phyloP scores from a whole-genome alignment of 2,888 invertebrate species.

The Micoletzkya japonica region DNA sequence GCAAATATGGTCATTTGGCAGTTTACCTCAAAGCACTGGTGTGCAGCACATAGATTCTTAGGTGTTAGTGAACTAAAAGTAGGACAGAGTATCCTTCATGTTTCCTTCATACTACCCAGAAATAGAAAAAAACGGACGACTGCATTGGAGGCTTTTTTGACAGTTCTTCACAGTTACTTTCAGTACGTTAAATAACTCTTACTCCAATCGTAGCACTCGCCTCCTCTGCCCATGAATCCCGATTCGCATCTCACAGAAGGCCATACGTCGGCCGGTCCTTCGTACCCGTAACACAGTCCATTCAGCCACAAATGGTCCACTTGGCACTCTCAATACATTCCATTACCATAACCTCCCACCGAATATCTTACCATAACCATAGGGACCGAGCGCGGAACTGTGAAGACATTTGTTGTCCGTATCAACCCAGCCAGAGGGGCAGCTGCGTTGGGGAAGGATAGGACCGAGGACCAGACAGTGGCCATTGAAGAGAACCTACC shows the following conservation, averaged over 20 bases:
- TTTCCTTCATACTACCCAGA: too few species aligned
- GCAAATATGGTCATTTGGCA: neutral
- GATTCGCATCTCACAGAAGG: conserved; percentile 6
- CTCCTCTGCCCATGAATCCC: conserved; percentile 7
- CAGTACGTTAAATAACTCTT: too few species aligned
- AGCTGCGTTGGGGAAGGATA: conserved; percentile 1
- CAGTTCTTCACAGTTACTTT: too few species aligned
- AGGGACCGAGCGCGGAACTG: conserved; percentile 11
- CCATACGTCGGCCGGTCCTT: conserved; percentile 21
- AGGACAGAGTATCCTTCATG: too few species aligned
- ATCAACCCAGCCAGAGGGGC: conserved; percentile 12
- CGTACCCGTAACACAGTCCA: conserved; percentile 12
- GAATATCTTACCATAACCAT: neutral
- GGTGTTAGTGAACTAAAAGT: too few species aligned
- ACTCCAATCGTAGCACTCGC: too few species aligned
- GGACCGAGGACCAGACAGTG: conserved; percentile 19
- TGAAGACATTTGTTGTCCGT: neutral
- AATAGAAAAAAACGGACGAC: too few species aligned
- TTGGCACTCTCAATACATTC: conserved; percentile 12
- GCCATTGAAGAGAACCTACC: too few species aligned
- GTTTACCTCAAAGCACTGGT: neutral
- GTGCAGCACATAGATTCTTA: too few species aligned
- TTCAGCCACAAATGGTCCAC: conserved; percentile 5
- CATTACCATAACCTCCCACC: neutral
- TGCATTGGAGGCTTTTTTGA: too few species aligned